Evolutionary conservation across 2,113 vertebrate genomes (phyloP).

Genomic region (Rhagologus leucostigma): DNA sequence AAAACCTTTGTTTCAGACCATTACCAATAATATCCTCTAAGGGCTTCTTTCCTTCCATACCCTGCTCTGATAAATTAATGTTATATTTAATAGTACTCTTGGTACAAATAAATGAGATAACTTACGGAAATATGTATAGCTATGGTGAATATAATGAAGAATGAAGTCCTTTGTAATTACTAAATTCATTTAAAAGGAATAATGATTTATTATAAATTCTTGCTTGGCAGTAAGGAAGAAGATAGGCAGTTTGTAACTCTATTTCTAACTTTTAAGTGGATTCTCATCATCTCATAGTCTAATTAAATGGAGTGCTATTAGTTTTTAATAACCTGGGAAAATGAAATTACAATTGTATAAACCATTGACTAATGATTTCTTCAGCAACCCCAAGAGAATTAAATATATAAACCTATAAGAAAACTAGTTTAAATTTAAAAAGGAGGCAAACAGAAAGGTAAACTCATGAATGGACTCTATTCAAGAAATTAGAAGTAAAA

Average conservation of each 20-base stretch:
- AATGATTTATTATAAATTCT: slow-evolving; percentile 13
- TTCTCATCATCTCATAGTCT: neutral
- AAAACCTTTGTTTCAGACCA: neutral
- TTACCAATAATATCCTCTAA: neutral
- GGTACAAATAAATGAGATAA: slow-evolving; percentile 42
- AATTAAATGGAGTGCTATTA: slow-evolving; percentile 45
- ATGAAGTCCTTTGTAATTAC: neutral
- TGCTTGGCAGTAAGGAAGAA: neutral
- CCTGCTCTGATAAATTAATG: neutral
- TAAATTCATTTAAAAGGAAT: neutral
- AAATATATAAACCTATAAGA: neutral
- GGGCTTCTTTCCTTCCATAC: neutral
- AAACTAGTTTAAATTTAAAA: neutral
- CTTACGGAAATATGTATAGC: neutral
- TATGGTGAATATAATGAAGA: slow-evolving; percentile 15
- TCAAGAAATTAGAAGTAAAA: neutral
- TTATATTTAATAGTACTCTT: slow-evolving; percentile 16
- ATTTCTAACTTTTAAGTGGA: slow-evolving; percentile 17
- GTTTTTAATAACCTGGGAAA: slow-evolving; percentile 40
- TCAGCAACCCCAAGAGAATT: neutral
- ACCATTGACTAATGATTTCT: slow-evolving; percentile 14
- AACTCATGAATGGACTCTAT: neutral
- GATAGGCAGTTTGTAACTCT: neutral
- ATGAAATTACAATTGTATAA: slow-evolving; percentile 9
- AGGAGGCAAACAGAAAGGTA: neutral